Conservation (phyloP, 1,140 invertebrate genomes). For the Polypedilum vanderplanki region DNA sequence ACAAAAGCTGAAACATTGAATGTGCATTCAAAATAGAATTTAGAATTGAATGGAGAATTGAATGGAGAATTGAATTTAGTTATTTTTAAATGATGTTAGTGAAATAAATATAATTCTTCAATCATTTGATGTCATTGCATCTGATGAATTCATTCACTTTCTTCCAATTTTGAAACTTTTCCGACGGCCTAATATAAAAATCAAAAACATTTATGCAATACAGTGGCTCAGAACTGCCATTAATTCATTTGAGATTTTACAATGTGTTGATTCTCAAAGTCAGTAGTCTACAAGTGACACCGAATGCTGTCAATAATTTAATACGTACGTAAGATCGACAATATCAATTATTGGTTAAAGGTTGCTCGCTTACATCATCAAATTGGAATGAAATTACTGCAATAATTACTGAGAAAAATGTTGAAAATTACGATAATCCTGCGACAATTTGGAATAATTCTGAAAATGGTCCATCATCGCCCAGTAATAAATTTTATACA, state of each 20-base stretch:
- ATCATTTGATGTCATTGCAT: neutral
- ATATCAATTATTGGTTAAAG: constrained; percentile 67
- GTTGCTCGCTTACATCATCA: constrained; percentile 58
- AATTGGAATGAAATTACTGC: constrained; percentile 48
- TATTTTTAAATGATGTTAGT: neutral
- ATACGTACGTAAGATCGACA: constrained; percentile 72
- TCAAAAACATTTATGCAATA: constrained; percentile 1
- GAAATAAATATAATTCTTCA: constrained; percentile 2
- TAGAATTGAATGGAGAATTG: neutral
- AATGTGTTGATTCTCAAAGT: constrained; percentile 55
- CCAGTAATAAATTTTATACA: constrained; percentile 35
- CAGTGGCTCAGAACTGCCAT: constrained; percentile 43
- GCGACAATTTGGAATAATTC: constrained; percentile 81
- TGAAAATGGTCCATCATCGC: constrained; percentile 42
- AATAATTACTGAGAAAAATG: constrained; percentile 15
- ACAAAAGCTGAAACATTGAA: constrained; percentile 10
- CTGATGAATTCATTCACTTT: neutral
- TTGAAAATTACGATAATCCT: constrained; percentile 58
- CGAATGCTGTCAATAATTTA: constrained; percentile 75
- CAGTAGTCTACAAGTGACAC: constrained; percentile 54
- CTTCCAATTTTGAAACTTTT: neutral
- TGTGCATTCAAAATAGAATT: constrained; percentile 21
- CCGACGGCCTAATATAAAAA: neutral
- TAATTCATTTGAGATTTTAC: constrained; percentile 56
- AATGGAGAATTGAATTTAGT: no score